These are phyloP conservation scores for Romanomermis culicivorax DNA, from an alignment of 2,888 invertebrate genomes.

Conservation along the genomic window DNA sequence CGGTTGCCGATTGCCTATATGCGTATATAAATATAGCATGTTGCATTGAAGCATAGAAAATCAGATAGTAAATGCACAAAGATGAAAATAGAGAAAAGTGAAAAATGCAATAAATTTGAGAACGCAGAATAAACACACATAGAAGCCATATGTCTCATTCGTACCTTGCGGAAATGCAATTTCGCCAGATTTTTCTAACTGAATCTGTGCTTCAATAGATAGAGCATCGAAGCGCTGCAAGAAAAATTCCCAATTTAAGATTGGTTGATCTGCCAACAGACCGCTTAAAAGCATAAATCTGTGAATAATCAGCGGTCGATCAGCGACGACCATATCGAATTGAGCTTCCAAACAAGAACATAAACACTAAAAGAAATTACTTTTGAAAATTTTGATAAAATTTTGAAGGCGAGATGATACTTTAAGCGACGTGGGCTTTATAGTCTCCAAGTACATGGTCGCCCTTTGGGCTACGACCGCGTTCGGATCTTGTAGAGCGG, in stretches of 20 bases:
- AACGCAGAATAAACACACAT: no score
- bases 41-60: no score
- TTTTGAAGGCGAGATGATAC: slow-evolving; percentile 35
- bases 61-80: no score
- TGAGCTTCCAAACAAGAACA: slow-evolving; percentile 86
- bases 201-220: slow-evolving; percentile 83
- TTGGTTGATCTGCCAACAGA: slow-evolving; percentile 63
- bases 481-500: slow-evolving; percentile 82
- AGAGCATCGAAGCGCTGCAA: slow-evolving; percentile 81
- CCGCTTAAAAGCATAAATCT: slow-evolving; percentile 82
- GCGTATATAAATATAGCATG: no score
- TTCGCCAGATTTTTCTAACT: slow-evolving; percentile 60
- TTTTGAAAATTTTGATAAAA: slow-evolving; percentile 14
- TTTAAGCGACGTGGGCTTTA: slow-evolving; percentile 66
- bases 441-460: slow-evolving; percentile 69
- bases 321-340: slow-evolving; percentile 87
- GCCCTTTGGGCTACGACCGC: slow-evolving; percentile 83
- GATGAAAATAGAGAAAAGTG: no score
- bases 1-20: no score
- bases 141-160: no score
- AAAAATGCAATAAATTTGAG: no score
- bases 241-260: slow-evolving; percentile 92
- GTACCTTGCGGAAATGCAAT: slow-evolving; percentile 56
- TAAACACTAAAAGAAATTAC: slow-evolving; percentile 42
- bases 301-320: slow-evolving; percentile 84